phyloP scores from a whole-genome alignment of 2,113 vertebrate species.

The Bolborhynchus lineola region DNA sequence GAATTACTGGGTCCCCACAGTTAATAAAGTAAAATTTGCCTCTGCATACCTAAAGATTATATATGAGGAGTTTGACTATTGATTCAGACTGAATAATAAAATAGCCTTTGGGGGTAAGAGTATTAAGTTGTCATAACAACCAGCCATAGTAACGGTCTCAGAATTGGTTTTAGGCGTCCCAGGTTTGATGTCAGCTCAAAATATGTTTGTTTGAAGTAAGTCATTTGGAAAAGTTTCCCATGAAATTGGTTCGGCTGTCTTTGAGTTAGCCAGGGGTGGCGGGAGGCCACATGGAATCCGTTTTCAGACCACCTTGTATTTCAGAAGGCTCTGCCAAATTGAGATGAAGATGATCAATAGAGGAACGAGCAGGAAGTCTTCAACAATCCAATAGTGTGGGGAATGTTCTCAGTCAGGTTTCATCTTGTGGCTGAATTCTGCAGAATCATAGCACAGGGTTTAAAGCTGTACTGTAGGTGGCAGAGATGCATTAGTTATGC shows the following conservation, averaged over 20 bases:
- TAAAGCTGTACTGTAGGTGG: conserved; percentile 38
- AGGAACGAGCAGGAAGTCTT: not conserved
- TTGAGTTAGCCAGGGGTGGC: not conserved
- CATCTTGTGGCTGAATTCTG: not conserved
- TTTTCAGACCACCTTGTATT: not conserved
- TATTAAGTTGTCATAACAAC: not conserved
- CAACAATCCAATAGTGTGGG: rapidly evolving
- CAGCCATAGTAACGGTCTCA: not conserved
- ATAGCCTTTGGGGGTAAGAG: not conserved
- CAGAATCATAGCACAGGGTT: not conserved
- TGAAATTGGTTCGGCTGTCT: not conserved
- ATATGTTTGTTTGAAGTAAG: not conserved
- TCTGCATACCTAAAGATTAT: not conserved
- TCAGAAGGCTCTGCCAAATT: not conserved
- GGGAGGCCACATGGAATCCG: not conserved
- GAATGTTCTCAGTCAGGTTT: not conserved
- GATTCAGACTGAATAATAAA: not conserved
- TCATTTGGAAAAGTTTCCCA: not conserved
- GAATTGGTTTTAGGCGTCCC: not conserved
- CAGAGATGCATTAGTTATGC: conserved; percentile 33
- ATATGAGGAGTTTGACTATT: not conserved
- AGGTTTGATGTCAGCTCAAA: not conserved
- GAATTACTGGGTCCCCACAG: not conserved
- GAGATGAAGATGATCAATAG: not conserved
- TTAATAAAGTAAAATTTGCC: not conserved